Base-by-base conservation (phyloP, 2,888 invertebrate genomes). In the Caenorhabditis auriculariae region DNA sequence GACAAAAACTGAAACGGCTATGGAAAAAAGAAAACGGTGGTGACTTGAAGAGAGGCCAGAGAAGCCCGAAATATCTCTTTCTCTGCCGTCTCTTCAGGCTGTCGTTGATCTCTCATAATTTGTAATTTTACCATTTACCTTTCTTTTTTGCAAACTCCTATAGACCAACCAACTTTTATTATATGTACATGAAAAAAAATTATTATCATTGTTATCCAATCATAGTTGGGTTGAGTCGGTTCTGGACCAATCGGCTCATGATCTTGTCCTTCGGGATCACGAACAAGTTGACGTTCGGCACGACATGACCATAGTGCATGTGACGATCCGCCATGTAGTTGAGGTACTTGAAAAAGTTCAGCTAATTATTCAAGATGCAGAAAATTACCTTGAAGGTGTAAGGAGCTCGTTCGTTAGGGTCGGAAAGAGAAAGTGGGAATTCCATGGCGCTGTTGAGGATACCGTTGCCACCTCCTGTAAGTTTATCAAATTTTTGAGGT, bases 261-360 rank as follows among this genome's bases (percentile, higher is more conserved):
- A 75, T 74, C 60, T 75, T 75, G 51, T 75, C 70, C 32, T 72
- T 74, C 24, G 63, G 65, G 9, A 75, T 61, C 12, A 72, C 56
- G 49, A 74, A 75, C 42, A 74, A 45, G 44, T 75, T 74, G 53
- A 72, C 72, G 50, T 74, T 74, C 5, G 76, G 75, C 2, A 74
- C 67, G 15, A 72, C 72, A 29, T 74, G 74, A 21, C 70, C 71
- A 28, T 73, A 74, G 48, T 70, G 70, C 70, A 70, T 70, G 51
- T 70, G 70, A 45, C 72, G 60, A 69, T 76, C 75, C 37, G 75
- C 75, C 75, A 74, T 76, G 63, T 66, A 76, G 60, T 76, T 76
- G 48, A 76, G 65, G 46, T 76, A 76, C 47, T 56, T 48, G 35
- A n/a, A 52, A 37, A 21, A 21, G 21, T 44, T 12, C 6, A 24